Evolutionary conservation across 2,113 vertebrate genomes (phyloP).

Genomic region (Pontoporia blainvillei): DNA sequence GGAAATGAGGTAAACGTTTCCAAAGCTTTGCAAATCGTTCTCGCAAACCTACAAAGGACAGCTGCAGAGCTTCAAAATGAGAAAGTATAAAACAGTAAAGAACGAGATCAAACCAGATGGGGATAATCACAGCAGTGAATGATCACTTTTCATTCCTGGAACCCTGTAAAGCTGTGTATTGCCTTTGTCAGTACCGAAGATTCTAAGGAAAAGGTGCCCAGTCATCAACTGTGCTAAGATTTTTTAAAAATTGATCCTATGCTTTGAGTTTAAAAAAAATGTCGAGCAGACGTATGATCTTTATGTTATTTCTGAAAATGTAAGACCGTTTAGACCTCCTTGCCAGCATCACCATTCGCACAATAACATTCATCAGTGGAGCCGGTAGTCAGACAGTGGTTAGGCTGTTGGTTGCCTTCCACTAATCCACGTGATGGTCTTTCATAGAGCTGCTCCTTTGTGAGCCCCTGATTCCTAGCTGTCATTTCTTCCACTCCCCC

Average conservation of each 20-base stretch:
- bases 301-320: neutral
- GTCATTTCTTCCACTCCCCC: neutral
- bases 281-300: neutral
- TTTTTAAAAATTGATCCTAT: neutral
- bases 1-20: neutral
- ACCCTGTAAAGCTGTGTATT: neutral
- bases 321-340: neutral
- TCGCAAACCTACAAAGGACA: neutral
- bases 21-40: neutral
- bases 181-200: neutral
- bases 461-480: neutral
- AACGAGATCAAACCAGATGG: neutral
- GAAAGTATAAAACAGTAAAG: neutral
- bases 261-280: neutral
- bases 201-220: neutral
- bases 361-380: rapidly evolving
- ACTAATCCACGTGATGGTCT: rapidly evolving
- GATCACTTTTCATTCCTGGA: neutral
- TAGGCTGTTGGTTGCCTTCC: neutral
- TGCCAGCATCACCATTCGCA: too few relatives aligned
- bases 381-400: rapidly evolving
- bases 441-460: neutral
- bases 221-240: neutral
- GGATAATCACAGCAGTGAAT: rapidly evolving
- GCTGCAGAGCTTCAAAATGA: neutral